Percentiles rank a stretch among this genome's conserved stretches.
These are phyloP conservation scores for Megamerina dolium DNA, from an alignment of 2,888 invertebrate species.

Conservation along the genomic window DNA sequence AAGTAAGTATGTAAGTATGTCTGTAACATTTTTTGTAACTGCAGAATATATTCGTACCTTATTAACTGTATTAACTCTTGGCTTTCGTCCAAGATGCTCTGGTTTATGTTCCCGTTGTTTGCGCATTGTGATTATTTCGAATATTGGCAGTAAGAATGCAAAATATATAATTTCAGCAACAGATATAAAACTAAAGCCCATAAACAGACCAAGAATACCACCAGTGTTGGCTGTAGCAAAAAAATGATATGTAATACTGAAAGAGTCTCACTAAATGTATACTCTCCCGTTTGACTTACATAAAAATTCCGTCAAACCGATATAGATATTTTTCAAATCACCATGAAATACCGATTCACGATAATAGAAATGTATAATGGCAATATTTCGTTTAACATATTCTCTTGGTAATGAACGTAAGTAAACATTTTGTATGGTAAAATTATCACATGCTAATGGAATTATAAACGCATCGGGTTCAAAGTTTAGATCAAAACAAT, in stretches of 20 bases:
- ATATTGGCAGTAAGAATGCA: slow-evolving; percentile 54
- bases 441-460: slow-evolving; percentile 35
- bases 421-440: slow-evolving; percentile 26
- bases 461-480: slow-evolving; percentile 57
- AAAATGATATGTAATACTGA: too few relatives aligned
- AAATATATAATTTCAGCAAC: slow-evolving; percentile 71
- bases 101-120: too few relatives aligned
- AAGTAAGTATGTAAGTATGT: too few relatives aligned
- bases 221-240: slow-evolving; percentile 67
- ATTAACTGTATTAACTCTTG: too few relatives aligned
- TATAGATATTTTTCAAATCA: slow-evolving; percentile 67
- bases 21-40: too few relatives aligned
- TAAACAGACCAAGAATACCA: slow-evolving; percentile 69
- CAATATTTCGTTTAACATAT: slow-evolving; percentile 56
- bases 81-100: too few relatives aligned
- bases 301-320: slow-evolving; percentile 74
- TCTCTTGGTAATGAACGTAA: slow-evolving; percentile 29
- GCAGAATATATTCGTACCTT: too few relatives aligned
- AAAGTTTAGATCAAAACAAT: slow-evolving; percentile 67
- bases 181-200: slow-evolving; percentile 75
- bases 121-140: too few relatives aligned
- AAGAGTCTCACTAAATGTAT: not conserved
- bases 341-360: slow-evolving; percentile 66
- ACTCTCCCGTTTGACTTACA: slow-evolving; percentile 60
- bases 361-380: slow-evolving; percentile 69